Conservation (phyloP, 1,140 invertebrate genomes). For the Zophobas atratus region DNA sequence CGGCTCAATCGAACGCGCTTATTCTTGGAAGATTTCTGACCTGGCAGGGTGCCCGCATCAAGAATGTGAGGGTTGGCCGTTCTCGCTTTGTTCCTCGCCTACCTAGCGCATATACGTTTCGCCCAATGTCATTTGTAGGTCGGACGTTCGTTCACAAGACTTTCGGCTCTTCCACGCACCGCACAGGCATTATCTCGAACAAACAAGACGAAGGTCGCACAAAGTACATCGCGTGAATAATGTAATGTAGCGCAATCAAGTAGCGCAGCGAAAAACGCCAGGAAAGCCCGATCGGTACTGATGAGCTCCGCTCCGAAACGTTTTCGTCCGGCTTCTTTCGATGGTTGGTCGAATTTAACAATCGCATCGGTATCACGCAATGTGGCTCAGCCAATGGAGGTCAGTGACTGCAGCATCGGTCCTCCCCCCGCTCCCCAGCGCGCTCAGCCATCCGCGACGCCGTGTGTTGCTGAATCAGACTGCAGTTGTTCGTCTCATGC, state of each 20-base stretch:
- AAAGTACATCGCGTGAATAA: constrained; percentile 10
- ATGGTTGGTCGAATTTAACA: constrained; percentile 34
- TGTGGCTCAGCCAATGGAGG: constrained; percentile 58
- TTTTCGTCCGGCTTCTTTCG: constrained; percentile 17
- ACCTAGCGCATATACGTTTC: neutral
- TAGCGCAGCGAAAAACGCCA: neutral
- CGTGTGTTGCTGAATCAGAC: constrained; percentile 54
- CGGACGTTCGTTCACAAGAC: constrained; percentile 16
- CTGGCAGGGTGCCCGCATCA: constrained; percentile 43
- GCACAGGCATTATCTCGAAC: constrained; percentile 3
- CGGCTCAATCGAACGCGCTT: neutral
- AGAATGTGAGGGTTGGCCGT: constrained; percentile 41
- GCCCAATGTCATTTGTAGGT: constrained; percentile 47
- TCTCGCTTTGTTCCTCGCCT: constrained; percentile 21
- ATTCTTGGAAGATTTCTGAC: constrained; percentile 37
- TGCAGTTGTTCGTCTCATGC: constrained; percentile 53
- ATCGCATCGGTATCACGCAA: constrained; percentile 53
- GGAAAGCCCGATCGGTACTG: neutral
- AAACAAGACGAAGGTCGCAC: constrained; percentile 28
- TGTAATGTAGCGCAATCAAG: neutral
- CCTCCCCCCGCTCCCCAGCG: constrained; percentile 15
- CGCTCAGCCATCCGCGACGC: constrained; percentile 18
- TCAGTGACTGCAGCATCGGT: constrained; percentile 55
- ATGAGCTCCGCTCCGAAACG: neutral
- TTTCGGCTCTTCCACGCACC: constrained; percentile 1